These are phyloP conservation scores for Catocala fraxini DNA, from an alignment of 2,888 invertebrate species.

Conservation along the genomic window DNA sequence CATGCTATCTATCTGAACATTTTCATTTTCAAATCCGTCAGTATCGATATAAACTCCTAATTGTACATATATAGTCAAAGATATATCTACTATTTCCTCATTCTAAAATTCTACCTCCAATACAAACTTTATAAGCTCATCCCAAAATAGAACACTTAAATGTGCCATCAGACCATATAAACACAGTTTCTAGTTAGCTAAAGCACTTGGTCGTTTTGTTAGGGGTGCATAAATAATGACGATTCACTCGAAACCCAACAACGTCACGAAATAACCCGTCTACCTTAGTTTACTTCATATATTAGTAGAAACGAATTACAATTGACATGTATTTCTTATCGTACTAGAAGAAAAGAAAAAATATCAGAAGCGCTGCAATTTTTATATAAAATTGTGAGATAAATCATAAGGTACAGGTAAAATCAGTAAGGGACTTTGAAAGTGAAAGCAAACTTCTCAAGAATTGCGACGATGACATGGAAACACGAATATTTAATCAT, in stretches of 20 bases:
- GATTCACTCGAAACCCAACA: constrained; percentile 1
- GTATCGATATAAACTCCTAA: no score
- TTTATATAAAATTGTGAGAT: no score
- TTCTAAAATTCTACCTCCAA: neutral
- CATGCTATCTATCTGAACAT: no score
- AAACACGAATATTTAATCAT: no score
- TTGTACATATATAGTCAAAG: neutral
- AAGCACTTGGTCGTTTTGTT: constrained; percentile 2
- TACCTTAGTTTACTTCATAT: neutral
- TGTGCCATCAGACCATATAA: constrained; percentile 11
- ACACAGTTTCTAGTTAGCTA: constrained; percentile 13
- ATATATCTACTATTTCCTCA: neutral
- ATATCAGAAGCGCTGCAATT: no score
- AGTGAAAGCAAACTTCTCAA: no score
- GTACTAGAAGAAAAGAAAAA: no score
- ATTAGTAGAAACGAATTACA: neutral
- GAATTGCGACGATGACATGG: no score
- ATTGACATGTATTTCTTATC: neutral
- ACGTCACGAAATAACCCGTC: constrained; percentile 5
- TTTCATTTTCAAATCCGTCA: no score
- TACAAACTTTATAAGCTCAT: constrained; percentile 4
- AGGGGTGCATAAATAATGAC: constrained; percentile 21
- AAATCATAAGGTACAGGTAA: no score
- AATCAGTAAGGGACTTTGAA: no score
- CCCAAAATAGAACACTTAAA: constrained; percentile 5